Conservation (phyloP, 23 tunicate species). For the Styela clava region DNA sequence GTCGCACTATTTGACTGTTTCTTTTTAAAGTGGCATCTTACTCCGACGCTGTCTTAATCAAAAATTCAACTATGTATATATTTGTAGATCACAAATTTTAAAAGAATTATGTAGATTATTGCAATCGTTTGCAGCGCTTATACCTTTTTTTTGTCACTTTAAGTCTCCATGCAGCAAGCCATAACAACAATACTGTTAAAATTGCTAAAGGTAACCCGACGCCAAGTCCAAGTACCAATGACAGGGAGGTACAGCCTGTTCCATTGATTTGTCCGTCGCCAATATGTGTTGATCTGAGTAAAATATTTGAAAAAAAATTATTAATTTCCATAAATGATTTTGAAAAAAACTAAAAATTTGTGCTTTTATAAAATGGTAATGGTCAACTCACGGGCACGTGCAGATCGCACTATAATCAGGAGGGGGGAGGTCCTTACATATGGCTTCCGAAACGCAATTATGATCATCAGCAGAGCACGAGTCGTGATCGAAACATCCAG, state of each 20-base stretch:
- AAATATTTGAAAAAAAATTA: too few species aligned
- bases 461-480: constrained; percentile 20
- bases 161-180: constrained; percentile 13
- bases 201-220: constrained; percentile 29
- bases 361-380: too few species aligned
- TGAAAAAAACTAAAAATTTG: background rate
- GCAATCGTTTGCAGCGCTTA: too few species aligned
- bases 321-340: background rate
- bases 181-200: background rate
- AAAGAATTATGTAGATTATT: too few species aligned
- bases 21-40: too few species aligned
- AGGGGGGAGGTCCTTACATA: background rate
- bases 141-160: constrained; percentile 17
- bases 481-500: constrained; percentile 54
- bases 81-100: too few species aligned
- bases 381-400: constrained; percentile 17
- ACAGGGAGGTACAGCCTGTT: constrained; percentile 25
- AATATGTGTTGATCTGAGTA: constrained; percentile 14
- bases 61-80: too few species aligned
- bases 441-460: background rate
- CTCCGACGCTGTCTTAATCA: too few species aligned
- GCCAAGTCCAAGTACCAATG: constrained; percentile 15
- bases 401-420: background rate
- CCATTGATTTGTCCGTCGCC: constrained; percentile 39
- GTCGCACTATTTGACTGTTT: too few species aligned